phyloP scores from a whole-genome alignment of 2,113 vertebrate species.

The Pyrgilauda ruficollis region DNA sequence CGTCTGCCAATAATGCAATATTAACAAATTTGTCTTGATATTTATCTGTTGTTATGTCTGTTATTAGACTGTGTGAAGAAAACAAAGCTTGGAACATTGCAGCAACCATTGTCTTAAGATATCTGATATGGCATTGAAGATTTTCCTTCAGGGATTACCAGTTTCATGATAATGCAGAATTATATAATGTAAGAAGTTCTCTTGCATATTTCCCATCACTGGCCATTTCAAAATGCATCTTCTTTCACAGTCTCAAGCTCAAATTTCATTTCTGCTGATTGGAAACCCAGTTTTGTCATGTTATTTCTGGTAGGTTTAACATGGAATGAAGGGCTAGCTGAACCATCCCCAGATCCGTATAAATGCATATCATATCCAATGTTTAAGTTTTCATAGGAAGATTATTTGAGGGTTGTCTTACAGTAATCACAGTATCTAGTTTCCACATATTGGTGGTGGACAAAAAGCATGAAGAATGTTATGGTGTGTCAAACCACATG shows the following conservation, averaged over 20 bases:
- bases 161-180: neutral
- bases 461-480: neutral
- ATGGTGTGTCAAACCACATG: neutral
- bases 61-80: constrained; percentile 23
- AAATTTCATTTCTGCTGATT: neutral
- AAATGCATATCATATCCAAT: neutral
- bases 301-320: neutral
- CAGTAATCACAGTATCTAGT: neutral
- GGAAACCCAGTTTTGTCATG: neutral
- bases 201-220: neutral
- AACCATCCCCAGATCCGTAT: neutral
- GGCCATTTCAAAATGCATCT: neutral
- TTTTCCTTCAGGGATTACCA: neutral
- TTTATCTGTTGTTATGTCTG: constrained; percentile 59
- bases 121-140: constrained; percentile 26
- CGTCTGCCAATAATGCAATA: constrained; percentile 37
- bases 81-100: constrained; percentile 22
- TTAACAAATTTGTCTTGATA: constrained; percentile 60
- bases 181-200: neutral
- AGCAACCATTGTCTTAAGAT: constrained; percentile 15
- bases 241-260: neutral
- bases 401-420: neutral
- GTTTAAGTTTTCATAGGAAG: neutral
- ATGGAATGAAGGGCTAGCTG: neutral
- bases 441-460: neutral